A percentile compares a stretch with the other conserved stretches of the same genome.
Evolutionary conservation across 2,113 vertebrate genomes (phyloP).

Genomic region (Gavia stellata): DNA sequence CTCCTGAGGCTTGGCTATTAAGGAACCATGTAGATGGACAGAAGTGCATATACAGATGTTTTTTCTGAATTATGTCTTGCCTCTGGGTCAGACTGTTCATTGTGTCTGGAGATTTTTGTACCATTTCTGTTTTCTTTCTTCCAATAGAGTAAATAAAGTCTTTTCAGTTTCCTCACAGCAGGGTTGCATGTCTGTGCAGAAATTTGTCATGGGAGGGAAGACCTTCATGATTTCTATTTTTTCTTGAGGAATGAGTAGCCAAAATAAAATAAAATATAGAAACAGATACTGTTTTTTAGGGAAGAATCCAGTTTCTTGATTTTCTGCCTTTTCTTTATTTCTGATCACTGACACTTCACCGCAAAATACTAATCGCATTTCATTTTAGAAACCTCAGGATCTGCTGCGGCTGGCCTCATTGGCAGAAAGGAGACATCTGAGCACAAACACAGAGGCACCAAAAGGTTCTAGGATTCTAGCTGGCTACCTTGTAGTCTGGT

Average conservation of each 20-base stretch:
- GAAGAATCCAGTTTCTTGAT: neutral
- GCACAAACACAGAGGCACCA: neutral
- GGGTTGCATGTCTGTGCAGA: neutral
- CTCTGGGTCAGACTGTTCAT: neutral
- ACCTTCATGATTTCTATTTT: neutral
- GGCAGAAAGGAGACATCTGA: neutral
- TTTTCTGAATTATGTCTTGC: neutral
- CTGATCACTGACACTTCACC: constrained; percentile 17
- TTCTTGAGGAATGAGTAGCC: neutral
- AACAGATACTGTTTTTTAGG: neutral
- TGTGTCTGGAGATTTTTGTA: neutral
- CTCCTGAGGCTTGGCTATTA: neutral
- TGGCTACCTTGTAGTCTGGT: neutral
- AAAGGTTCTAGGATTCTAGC: neutral
- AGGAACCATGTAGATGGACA: neutral
- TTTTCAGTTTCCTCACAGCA: neutral
- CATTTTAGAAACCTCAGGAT: constrained; percentile 34
- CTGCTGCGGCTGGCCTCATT: neutral
- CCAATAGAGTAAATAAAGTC: neutral
- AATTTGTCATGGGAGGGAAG: neutral
- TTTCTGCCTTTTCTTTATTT: constrained; percentile 29
- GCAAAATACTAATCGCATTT: constrained; percentile 16
- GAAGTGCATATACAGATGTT: neutral
- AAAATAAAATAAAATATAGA: neutral
- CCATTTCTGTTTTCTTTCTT: neutral